Conservation (phyloP, 2,113 vertebrate species). For the Xerus inauris region DNA sequence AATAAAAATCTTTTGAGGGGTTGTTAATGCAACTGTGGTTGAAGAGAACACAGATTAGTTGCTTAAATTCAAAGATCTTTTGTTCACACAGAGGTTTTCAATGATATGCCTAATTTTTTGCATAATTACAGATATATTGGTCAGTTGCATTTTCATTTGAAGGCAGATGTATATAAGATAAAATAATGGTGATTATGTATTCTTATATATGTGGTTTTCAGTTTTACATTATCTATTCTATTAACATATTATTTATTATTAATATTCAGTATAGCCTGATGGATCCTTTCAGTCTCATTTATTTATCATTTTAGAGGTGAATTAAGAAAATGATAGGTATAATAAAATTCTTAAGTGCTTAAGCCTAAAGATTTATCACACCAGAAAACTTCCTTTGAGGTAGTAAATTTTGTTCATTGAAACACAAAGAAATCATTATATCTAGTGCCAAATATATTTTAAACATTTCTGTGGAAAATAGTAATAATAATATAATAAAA, state of each 20-base stretch:
- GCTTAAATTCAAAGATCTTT: neutral
- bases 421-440: constrained; percentile 29
- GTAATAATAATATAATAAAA: too few species aligned
- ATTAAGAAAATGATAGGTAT: constrained; percentile 3
- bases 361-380: constrained; percentile 7
- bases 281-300: neutral
- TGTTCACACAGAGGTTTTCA: neutral
- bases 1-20: neutral
- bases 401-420: constrained; percentile 38
- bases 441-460: constrained; percentile 13
- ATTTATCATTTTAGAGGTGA: constrained; percentile 27
- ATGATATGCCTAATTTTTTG: neutral
- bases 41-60: neutral
- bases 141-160: constrained; percentile 28
- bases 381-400: neutral
- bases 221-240: neutral
- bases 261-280: constrained; percentile 16
- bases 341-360: constrained; percentile 43
- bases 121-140: neutral
- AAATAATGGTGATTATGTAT: neutral
- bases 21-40: neutral
- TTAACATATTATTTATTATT: constrained; percentile 5
- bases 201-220: constrained; percentile 22
- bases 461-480: neutral
- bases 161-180: neutral